These are phyloP conservation scores for Chlorops oryzae DNA, from an alignment of 1,140 invertebrate species.

Conservation along the genomic window DNA sequence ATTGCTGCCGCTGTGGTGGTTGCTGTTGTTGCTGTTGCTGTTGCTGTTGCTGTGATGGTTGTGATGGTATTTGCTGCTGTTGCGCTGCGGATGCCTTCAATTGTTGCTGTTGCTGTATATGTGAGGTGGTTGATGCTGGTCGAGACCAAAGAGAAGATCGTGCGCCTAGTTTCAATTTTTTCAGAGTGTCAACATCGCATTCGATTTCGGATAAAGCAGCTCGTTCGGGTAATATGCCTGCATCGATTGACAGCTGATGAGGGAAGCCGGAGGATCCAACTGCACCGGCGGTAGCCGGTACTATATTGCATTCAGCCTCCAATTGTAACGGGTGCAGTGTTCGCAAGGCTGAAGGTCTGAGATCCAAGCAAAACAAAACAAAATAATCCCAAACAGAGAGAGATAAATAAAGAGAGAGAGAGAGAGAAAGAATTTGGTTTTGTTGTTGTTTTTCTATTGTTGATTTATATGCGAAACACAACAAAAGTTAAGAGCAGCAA, in stretches of 20 bases:
- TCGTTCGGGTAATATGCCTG: constrained; percentile 34
- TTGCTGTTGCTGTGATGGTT: constrained; percentile 25
- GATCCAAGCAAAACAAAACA: too few species aligned
- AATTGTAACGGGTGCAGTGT: constrained; percentile 54
- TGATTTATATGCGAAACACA: too few species aligned
- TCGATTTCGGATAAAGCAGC: constrained; percentile 62
- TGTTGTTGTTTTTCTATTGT: constrained; percentile 11
- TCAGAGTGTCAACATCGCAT: constrained; percentile 69
- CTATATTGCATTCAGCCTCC: constrained; percentile 38
- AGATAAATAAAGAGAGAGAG: too few species aligned
- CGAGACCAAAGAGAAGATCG: constrained; percentile 67
- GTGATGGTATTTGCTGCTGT: constrained; percentile 21
- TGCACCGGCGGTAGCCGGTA: constrained; percentile 49
- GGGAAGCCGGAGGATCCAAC: constrained; percentile 21
- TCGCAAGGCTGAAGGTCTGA: constrained; percentile 55
- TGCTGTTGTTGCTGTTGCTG: constrained; percentile 38
- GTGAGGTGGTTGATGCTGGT: constrained; percentile 51
- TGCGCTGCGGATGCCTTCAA: constrained; percentile 8
- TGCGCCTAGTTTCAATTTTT: constrained; percentile 65
- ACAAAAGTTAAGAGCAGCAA: too few species aligned
- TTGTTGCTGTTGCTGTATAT: constrained; percentile 50
- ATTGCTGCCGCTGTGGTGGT: constrained; percentile 33
- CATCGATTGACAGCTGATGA: constrained; percentile 46
- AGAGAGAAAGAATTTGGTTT: constrained; percentile 3
- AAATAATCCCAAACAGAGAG: neutral